These are phyloP conservation scores for Parus major DNA, from an alignment of 2,113 vertebrate species.

Conservation along the genomic window DNA sequence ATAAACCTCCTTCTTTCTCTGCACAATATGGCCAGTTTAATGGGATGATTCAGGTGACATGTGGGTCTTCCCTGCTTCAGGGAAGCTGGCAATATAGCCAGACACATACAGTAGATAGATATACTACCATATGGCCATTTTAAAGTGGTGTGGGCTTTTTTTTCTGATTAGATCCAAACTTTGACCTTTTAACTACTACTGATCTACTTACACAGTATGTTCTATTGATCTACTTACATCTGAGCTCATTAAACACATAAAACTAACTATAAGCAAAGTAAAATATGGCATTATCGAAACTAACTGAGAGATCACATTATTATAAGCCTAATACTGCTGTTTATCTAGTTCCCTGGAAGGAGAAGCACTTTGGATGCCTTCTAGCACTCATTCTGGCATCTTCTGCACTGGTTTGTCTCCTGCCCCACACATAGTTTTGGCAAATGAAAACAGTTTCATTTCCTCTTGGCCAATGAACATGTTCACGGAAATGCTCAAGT, in stretches of 20 bases:
- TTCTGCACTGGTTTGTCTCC: neutral
- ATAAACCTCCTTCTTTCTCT: neutral
- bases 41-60: neutral
- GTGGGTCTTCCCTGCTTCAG: neutral
- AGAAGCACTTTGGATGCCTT: neutral
- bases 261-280: neutral
- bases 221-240: conserved; percentile 38
- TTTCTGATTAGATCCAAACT: conserved; percentile 15
- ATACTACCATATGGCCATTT: neutral
- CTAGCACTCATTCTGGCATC: neutral
- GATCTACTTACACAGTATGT: conserved; percentile 18
- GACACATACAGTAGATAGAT: neutral
- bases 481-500: neutral
- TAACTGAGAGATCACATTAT: neutral
- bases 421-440: neutral
- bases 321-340: neutral
- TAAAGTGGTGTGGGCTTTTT: neutral
- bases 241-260: conserved; percentile 43
- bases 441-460: neutral
- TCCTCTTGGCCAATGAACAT: neutral
- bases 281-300: neutral
- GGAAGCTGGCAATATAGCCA: neutral
- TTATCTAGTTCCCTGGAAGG: neutral
- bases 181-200: conserved; percentile 43
- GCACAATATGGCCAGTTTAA: neutral